Percentiles rank a stretch among this genome's conserved stretches.
Evolutionary conservation across 2,888 invertebrate genomes (phyloP).

Genomic region (Odontocerum albicorne): DNA sequence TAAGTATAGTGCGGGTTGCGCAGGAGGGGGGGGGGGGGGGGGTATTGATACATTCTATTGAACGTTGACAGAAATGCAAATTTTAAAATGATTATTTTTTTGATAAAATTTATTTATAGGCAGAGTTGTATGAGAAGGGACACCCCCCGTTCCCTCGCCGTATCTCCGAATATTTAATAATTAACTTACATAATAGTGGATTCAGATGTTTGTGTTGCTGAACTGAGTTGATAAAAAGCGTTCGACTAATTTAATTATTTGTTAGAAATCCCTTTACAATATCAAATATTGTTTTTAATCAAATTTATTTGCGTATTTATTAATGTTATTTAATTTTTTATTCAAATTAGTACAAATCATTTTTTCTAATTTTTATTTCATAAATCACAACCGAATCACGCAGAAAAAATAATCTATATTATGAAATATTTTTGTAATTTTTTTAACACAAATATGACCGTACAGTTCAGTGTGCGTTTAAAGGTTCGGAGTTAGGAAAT

Average conservation of each 20-base stretch:
- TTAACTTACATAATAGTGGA: conserved; percentile 21
- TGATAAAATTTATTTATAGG: conserved; percentile 26
- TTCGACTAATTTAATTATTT: too few relatives aligned
- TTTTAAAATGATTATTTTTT: conserved; percentile 35
- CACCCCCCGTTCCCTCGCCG: conserved; percentile 42
- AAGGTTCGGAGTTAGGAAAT: not conserved
- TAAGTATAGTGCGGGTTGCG: not conserved
- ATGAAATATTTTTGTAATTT: too few relatives aligned
- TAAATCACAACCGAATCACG: too few relatives aligned
- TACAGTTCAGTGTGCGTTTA: conserved; percentile 4
- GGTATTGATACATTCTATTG: conserved; percentile 24
- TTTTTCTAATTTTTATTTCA: too few relatives aligned
- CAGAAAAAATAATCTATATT: too few relatives aligned
- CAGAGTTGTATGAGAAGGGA: conserved; percentile 17
- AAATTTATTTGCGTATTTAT: too few relatives aligned
- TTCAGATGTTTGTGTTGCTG: conserved; percentile 11
- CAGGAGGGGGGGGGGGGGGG: conserved; percentile 14
- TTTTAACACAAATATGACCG: too few relatives aligned
- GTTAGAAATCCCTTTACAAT: too few relatives aligned
- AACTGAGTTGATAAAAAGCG: conserved; percentile 9
- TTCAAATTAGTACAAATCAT: too few relatives aligned
- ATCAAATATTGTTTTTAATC: too few relatives aligned
- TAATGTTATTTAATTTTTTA: too few relatives aligned
- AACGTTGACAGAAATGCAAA: conserved; percentile 33
- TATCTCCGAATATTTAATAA: conserved; percentile 3